Evolutionary conservation across 1,140 invertebrate genomes (phyloP), one percentile per base, ranked within the genome.

Genomic region (Delia radicum): DNA sequence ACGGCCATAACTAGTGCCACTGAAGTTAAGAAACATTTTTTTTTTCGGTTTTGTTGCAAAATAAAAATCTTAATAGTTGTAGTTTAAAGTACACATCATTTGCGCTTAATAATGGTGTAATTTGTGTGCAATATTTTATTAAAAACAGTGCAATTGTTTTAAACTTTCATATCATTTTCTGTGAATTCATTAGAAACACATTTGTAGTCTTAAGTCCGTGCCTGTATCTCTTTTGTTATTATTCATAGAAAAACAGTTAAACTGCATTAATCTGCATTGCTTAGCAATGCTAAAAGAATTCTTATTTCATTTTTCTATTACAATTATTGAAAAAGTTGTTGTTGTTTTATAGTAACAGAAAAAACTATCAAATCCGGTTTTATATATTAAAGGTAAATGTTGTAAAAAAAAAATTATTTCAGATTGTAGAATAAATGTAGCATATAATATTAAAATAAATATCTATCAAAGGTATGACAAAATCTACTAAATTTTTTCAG

Each of bases 261-360:
- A 33, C 31, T 69, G 65, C 29, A 69, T 69, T 69, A 69, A 69
- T 69, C 65, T 69, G 65, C 31, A 69, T 69, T 69, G 65, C 65
- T 69, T 69, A 69, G 65, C 65, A 69, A 69, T 69, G 31, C 65
- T 69, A 33, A 21, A 69, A 69, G 65, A 69, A 69, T 69, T 69
- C 63, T 67, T 29, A 55, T 8, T 21, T n/a, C n/a, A n/a, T n/a
- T n/a, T n/a, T n/a, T n/a, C n/a, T n/a, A n/a, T n/a, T n/a, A n/a
- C n/a, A n/a, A n/a, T n/a, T n/a, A n/a, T n/a, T n/a, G n/a, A 42
- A 33, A 13, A 42, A 42, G 37, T 42, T 42, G 37, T 24, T n/a
- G n/a, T 21, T 55, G 18, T 10, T 7, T 37, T 37, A 37, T 37
- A 55, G 18, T 21, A 37, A 69, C 2, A 33, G n/a, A 69, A 37